Evolutionary conservation across 1,140 invertebrate genomes (phyloP).

Genomic region (Episyrphus balteatus): DNA sequence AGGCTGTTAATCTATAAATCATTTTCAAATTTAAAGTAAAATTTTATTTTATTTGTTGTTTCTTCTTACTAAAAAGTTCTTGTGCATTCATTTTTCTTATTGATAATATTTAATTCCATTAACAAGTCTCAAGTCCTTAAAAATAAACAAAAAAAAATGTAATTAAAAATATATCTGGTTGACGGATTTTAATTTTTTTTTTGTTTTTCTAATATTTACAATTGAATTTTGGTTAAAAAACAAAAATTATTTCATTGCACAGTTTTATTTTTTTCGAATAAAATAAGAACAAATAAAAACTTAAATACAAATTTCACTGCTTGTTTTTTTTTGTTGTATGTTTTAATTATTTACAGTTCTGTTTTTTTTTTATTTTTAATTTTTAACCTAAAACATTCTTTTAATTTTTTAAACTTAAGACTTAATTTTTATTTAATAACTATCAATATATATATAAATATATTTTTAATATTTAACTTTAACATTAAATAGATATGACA

Average conservation of each 20-base stretch:
- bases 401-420: background rate
- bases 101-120: background rate
- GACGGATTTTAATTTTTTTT: background rate
- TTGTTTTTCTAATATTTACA: background rate
- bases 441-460: no score
- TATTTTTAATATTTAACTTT: no score
- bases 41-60: no score
- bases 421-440: background rate
- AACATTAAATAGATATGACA: no score
- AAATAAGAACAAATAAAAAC: background rate
- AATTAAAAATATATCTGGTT: background rate
- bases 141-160: no score
- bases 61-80: no score
- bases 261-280: background rate
- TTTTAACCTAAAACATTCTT: background rate
- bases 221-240: background rate
- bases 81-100: no score
- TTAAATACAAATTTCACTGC: background rate
- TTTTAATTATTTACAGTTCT: slow-evolving; percentile 9
- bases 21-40: background rate
- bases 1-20: no score
- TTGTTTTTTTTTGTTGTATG: background rate
- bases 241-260: background rate
- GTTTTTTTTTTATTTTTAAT: background rate
- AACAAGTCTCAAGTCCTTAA: no score